Evolutionary conservation across 2,797 vertebrate genomes (phyloP), one percentile per base, ranked within the genome.

Genomic region (Chloroceryle amazona): DNA sequence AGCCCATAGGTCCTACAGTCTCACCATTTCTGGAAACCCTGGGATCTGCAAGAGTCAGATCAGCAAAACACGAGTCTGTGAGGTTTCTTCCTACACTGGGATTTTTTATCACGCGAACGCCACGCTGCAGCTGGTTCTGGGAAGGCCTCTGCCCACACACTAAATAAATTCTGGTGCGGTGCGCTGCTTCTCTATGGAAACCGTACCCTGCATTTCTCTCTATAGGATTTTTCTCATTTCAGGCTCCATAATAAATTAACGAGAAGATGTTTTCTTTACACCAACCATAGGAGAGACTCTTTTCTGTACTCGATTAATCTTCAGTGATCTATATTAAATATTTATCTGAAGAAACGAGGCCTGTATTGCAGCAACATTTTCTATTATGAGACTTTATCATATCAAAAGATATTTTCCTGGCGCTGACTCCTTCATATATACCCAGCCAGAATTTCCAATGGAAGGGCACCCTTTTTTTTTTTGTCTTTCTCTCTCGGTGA

Each of bases 321-420:
- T 97, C 96, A 97, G 97, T 97, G 97, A 98, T 98, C 98, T 98
- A 97, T 98, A 98, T 98, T 98, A 98, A 98, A 98, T 98, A 98
- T 98, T 98, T 98, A 98, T 98, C 98, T 94, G 95, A 97, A 97
- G 95, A 97, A 98, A 98, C 87, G 86, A 98, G 96, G 94, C 93
- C 88, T 91, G 97, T 96, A 97, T 97, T 98, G 97, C 97, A 87
- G 95, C 96, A 97, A 97, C 97, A 97, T 97, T 98, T 98, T 97
- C 98, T 98, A 98, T 98, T 97, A 98, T 91, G 96, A 97, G 97
- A 94, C 96, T 97, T 98, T 97, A 98, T 98, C 98, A 96, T 96
- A 98, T 97, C 96, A 92, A 96, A 96, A 97, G 93, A 98, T 96
- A 97, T 97, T 97, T 96, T 97, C 96, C 95, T 94, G 91, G 91